A percentile compares a stretch with the other conserved stretches of the same genome.
Evolutionary conservation across 2,888 invertebrate genomes (phyloP).

Genomic region (Aphrophora alni): DNA sequence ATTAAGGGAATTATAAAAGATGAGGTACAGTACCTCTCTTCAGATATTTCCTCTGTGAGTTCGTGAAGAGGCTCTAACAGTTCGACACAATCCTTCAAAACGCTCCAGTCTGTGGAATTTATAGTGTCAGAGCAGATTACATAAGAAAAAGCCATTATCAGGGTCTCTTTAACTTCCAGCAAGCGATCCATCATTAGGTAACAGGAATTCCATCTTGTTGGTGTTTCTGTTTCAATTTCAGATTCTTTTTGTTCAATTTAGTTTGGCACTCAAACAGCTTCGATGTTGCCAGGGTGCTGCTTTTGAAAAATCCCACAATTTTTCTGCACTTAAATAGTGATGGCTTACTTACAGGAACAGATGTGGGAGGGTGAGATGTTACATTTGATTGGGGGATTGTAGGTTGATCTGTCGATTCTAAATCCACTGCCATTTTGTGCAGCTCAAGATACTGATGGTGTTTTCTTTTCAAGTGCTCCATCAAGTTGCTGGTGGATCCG

Average conservation of each 20-base stretch:
- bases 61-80: background rate
- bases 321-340: constrained; percentile 10
- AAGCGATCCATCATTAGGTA: constrained; percentile 1
- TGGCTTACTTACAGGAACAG: no score
- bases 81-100: background rate
- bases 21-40: constrained; percentile 2
- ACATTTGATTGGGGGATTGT: no score
- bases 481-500: constrained; percentile 2
- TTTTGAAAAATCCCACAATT: constrained; percentile 14
- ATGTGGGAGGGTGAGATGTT: no score
- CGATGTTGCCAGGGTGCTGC: background rate
- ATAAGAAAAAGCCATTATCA: constrained; percentile 6
- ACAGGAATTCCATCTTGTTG: constrained; percentile 10
- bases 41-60: constrained; percentile 9
- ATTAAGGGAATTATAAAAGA: background rate
- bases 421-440: background rate
- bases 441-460: background rate
- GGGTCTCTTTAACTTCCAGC: background rate
- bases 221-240: constrained; percentile 10
- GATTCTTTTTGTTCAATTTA: background rate
- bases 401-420: no score
- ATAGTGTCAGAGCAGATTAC: background rate
- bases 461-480: constrained; percentile 3
- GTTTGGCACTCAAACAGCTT: background rate
- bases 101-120: background rate